Evolutionary conservation across 2,113 vertebrate species (phyloP), one percentile per base, ranked within the genome.

Genomic region (Ornithorhynchus anatinus): DNA sequence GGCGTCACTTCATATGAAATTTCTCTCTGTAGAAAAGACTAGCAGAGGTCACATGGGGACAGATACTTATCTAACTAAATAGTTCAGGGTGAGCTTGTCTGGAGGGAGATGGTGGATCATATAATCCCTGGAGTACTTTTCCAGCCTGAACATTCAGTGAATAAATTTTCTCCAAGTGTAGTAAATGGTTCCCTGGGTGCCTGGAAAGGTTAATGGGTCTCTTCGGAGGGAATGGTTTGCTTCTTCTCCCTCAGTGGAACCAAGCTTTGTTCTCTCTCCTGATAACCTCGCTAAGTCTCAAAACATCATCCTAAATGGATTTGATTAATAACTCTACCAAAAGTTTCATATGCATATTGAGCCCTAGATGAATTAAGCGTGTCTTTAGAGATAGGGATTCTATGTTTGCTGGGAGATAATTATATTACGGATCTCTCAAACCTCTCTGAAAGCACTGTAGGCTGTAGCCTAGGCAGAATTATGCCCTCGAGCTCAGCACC

Each of bases 401-500:
- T 65, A n/a, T 10, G 43, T 72, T 67, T 57, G 31, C 54, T 39
- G 72, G 50, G 2, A 50, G 61, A 3, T 70, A 62, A 56, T 61
- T 20, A 23, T 2, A 1, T 80, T 61, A 10, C 5, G 1, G 72
- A 45, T 69, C 75, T 73, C 77, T 38, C 35, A 38, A 50, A 27
- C 60, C 62, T 59, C n/a, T 72, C 54, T 54, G 22, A 48, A 7
- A 23, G 59, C n/a, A 10, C 65, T 4, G 37, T 65, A 85, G 58
- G 69, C 87, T 57, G 79, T 11, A 35, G 68, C 12, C 38, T 1
- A 19, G 72, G 64, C 85, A 59, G 10, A 50, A 60, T 35, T 32
- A 47, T 57, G 54, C 80, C 86, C 78, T 35, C 72, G 57, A 86
- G 81, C 67, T 70, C 74, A 67, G 68, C 7, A 45, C 56, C 58